Evolutionary conservation across 2,113 vertebrate genomes (phyloP).

Genomic region (Machaerirhynchus nigripectus): DNA sequence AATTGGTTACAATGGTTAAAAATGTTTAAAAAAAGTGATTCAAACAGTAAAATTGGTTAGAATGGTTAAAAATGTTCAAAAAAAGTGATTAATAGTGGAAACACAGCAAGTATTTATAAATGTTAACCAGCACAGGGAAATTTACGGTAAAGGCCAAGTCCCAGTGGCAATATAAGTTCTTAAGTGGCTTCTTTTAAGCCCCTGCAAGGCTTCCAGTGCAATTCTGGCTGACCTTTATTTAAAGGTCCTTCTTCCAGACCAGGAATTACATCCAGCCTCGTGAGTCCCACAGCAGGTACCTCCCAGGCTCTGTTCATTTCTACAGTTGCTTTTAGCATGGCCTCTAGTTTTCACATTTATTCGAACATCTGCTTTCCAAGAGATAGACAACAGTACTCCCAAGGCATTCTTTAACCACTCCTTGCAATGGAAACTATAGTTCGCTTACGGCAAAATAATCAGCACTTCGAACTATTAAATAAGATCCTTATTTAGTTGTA

Average conservation of each 20-base stretch:
- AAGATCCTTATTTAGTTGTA: background rate
- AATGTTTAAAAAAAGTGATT: background rate
- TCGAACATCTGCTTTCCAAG: background rate
- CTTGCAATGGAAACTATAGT: background rate
- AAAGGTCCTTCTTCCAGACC: conserved; percentile 31
- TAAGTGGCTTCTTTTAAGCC: conserved; percentile 1
- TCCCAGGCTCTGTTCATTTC: background rate
- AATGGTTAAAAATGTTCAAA: background rate
- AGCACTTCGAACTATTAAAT: background rate
- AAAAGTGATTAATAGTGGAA: background rate
- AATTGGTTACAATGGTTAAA: background rate
- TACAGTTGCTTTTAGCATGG: background rate
- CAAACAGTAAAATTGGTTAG: background rate
- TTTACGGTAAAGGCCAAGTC: conserved; percentile 38
- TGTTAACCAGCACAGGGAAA: background rate
- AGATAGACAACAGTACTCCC: fast-evolving
- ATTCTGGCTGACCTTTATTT: conserved; percentile 37
- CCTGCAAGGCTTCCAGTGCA: conserved; percentile 1
- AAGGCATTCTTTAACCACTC: background rate
- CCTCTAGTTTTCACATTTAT: background rate
- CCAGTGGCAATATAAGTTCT: conserved; percentile 2
- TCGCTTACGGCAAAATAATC: background rate
- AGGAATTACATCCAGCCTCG: background rate
- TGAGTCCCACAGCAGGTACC: background rate
- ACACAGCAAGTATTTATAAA: background rate